A percentile compares a stretch with the other conserved stretches of the same genome.
Evolutionary conservation across 2,113 vertebrate genomes (phyloP).

Genomic region (Microcebus ravelobensis): DNA sequence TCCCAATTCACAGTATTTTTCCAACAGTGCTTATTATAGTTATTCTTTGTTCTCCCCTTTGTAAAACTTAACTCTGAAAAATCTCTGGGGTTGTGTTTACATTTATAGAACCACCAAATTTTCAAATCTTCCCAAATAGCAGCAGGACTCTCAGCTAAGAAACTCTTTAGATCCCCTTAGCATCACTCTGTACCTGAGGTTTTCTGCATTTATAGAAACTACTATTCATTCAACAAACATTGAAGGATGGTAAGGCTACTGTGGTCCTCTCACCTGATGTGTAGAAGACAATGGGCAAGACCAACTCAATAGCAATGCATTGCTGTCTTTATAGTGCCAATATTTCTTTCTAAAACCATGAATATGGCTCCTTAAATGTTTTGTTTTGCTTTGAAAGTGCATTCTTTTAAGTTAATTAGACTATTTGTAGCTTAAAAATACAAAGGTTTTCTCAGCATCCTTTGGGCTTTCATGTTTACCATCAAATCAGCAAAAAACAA

Average conservation of each 20-base stretch:
- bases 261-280: neutral
- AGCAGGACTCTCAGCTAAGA: neutral
- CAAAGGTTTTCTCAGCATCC: conserved; percentile 22
- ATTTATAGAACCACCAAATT: neutral
- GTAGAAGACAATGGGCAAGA: neutral
- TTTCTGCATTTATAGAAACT: neutral
- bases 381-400: neutral
- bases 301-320: neutral
- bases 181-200: neutral
- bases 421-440: conserved; percentile 33
- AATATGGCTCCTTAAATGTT: neutral
- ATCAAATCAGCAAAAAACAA: conserved; percentile 19
- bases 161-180: neutral
- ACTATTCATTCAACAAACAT: neutral
- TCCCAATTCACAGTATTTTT: neutral
- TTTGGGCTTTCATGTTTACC: neutral
- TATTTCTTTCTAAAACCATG: neutral
- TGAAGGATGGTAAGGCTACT: neutral
- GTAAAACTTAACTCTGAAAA: neutral
- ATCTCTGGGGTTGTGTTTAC: neutral
- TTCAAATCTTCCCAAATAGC: neutral
- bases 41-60: neutral
- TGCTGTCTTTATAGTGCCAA: neutral
- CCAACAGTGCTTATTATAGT: neutral
- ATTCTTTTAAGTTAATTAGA: conserved; percentile 16